Evolutionary conservation across 2,113 vertebrate species (phyloP).

Genomic region (Maccullochella peelii): DNA sequence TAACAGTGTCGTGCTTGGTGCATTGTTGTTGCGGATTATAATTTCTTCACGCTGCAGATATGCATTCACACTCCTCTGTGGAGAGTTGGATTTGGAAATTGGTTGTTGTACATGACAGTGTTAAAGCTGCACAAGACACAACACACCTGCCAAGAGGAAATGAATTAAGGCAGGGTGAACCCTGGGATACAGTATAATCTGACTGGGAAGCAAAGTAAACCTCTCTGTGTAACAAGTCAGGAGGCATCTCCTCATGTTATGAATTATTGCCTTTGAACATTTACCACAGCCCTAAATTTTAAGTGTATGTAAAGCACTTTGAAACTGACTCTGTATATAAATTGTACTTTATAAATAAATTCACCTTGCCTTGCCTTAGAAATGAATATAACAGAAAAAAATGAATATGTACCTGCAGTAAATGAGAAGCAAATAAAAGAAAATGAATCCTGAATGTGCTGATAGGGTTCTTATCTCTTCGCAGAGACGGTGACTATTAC

Average conservation of each 20-base stretch:
- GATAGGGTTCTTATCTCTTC: slow-evolving; percentile 11
- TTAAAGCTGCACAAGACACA: neutral
- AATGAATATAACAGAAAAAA: neutral
- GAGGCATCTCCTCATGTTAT: neutral
- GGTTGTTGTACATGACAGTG: neutral
- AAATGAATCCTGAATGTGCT: neutral
- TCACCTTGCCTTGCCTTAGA: neutral
- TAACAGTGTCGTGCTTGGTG: neutral
- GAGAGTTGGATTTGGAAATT: neutral
- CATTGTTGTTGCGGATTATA: neutral
- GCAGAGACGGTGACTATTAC: slow-evolving; percentile 88
- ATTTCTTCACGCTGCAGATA: neutral
- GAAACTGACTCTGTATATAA: neutral
- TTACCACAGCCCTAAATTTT: no score
- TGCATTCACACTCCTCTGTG: neutral
- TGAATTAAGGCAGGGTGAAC: neutral
- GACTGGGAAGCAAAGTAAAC: slow-evolving; percentile 8
- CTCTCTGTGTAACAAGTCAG: neutral
- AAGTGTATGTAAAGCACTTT: neutral
- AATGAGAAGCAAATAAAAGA: neutral
- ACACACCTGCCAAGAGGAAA: neutral
- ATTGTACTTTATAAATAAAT: neutral
- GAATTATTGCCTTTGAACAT: neutral
- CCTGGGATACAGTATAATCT: neutral
- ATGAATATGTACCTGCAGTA: neutral